Conservation (phyloP, 2,797 vertebrate genomes). For the Sus cebifrons region DNA sequence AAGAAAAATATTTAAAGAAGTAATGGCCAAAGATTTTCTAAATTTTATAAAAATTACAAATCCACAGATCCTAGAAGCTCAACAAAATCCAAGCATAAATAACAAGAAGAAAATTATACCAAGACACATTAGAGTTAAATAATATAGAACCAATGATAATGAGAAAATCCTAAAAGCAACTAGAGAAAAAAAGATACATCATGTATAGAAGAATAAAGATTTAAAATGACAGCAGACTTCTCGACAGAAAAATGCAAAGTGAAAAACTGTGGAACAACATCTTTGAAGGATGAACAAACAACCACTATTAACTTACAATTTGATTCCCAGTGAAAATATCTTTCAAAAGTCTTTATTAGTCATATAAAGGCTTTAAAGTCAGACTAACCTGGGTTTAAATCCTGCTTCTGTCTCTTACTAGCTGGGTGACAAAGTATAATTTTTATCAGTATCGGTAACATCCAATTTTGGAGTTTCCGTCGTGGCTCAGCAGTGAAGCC, state of each 20-base stretch:
- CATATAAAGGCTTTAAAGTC: not conserved
- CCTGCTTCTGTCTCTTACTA: conserved; percentile 17
- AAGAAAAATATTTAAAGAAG: conserved; percentile 45
- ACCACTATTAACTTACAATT: not conserved
- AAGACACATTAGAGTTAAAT: not conserved
- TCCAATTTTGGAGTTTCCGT: not conserved
- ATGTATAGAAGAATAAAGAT: conserved; percentile 7
- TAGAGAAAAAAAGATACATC: not conserved
- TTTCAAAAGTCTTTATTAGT: conserved; percentile 13
- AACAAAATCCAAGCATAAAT: conserved; percentile 42
- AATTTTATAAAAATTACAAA: conserved; percentile 25
- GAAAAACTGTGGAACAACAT: not conserved
- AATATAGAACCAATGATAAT: not conserved
- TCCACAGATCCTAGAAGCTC: not conserved
- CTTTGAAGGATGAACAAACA: not conserved
- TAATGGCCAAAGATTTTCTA: not conserved
- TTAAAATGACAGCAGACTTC: not conserved
- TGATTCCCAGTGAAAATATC: conserved; percentile 26
- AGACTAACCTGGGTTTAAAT: conserved; percentile 46
- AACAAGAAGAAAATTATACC: conserved; percentile 30
- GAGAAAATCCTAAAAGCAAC: conserved; percentile 28
- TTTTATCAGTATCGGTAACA: not conserved
- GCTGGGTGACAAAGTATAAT: not conserved
- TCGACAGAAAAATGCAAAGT: conserved; percentile 22
- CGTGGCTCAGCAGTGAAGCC: too few species aligned